phyloP scores from a whole-genome alignment of 2,113 vertebrate genomes.

The Archilochus colubris region DNA sequence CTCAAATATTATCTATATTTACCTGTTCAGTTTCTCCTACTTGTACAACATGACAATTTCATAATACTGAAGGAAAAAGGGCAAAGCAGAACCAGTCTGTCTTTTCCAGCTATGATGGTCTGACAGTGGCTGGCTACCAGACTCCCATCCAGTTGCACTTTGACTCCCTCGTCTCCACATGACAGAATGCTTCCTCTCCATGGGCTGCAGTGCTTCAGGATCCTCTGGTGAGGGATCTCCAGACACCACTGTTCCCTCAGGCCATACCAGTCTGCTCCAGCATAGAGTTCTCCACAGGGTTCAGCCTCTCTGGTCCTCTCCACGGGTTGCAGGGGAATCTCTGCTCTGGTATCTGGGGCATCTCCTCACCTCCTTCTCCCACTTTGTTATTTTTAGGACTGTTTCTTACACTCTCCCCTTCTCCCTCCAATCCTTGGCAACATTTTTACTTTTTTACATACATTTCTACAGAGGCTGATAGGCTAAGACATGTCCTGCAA shows the following conservation, averaged over 20 bases:
- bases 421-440: not conserved
- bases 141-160: not conserved
- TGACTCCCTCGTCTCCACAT: not conserved
- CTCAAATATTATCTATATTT: not conserved
- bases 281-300: not conserved
- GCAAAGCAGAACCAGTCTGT: not conserved
- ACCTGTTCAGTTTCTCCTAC: not conserved
- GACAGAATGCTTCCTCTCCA: fast-evolving
- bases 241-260: fast-evolving
- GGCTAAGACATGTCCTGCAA: not conserved
- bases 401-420: not conserved
- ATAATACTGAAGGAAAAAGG: not conserved
- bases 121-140: not conserved
- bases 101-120: not conserved
- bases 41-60: not conserved
- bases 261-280: fast-evolving
- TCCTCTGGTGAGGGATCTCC: not conserved
- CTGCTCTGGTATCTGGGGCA: not conserved
- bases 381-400: not conserved
- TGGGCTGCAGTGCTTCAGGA: not conserved
- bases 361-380: not conserved
- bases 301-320: not conserved
- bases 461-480: not conserved
- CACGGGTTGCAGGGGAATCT: not conserved
- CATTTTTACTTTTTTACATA: not conserved